These are phyloP conservation scores for Cyclargus thomasi DNA, from an alignment of 1,140 invertebrate genomes.

Conservation along the genomic window DNA sequence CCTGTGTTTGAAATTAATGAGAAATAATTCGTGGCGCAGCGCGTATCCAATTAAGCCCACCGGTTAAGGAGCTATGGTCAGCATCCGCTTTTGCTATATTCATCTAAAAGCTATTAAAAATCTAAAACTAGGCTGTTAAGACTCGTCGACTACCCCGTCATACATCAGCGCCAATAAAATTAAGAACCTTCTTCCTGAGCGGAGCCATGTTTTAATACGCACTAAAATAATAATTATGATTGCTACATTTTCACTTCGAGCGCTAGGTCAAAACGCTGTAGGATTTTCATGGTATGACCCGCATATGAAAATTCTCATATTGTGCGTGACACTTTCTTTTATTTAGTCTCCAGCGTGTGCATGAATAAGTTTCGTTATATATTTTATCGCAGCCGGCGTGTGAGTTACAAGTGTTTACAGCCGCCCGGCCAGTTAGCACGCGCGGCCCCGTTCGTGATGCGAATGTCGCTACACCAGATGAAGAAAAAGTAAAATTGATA, in stretches of 20 bases:
- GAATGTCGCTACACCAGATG: slow-evolving; percentile 61
- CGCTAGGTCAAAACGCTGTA: not conserved
- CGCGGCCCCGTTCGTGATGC: slow-evolving; percentile 63
- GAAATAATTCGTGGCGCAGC: slow-evolving; percentile 44
- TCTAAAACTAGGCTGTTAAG: slow-evolving; percentile 37
- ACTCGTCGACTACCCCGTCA: slow-evolving; percentile 47
- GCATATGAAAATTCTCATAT: slow-evolving; percentile 3
- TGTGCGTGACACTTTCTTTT: not conserved
- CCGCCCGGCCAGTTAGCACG: slow-evolving; percentile 51
- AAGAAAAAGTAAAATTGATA: slow-evolving; percentile 72
- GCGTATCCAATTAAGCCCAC: slow-evolving; percentile 50
- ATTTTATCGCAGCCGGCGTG: slow-evolving; percentile 37
- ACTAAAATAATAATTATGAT: not conserved
- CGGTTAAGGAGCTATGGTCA: slow-evolving; percentile 33
- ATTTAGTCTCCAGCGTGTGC: slow-evolving; percentile 21
- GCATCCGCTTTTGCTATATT: slow-evolving; percentile 46
- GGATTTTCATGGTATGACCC: slow-evolving; percentile 3
- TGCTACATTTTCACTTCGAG: not conserved
- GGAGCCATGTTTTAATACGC: not conserved
- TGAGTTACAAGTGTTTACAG: slow-evolving; percentile 33
- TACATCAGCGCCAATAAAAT: slow-evolving; percentile 53
- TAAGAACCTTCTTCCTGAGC: slow-evolving; percentile 40
- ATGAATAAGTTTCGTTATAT: slow-evolving; percentile 33
- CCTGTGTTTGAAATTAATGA: slow-evolving; percentile 55
- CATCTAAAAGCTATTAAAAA: slow-evolving; percentile 38